A percentile compares a stretch with the other conserved stretches of the same genome.
These are phyloP conservation scores for Hycleus cichorii DNA, from an alignment of 1,140 invertebrate genomes.

Conservation along the genomic window DNA sequence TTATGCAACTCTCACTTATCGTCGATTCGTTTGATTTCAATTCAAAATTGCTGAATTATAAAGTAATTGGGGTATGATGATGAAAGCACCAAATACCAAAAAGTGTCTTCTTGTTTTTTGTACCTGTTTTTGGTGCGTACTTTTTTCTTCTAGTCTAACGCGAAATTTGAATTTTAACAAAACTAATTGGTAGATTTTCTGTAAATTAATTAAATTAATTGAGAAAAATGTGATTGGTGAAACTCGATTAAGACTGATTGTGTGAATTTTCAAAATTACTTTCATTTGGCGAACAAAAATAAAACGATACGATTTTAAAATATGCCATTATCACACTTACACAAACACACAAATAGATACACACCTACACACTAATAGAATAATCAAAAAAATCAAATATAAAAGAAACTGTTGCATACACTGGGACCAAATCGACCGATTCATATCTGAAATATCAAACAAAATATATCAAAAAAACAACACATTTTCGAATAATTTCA, in stretches of 20 bases:
- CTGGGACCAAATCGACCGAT: slow-evolving; percentile 36
- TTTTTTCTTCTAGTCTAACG: slow-evolving; percentile 5
- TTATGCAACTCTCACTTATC: not conserved
- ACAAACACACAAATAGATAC: not conserved
- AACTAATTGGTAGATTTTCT: slow-evolving; percentile 15
- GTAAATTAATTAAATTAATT: not conserved
- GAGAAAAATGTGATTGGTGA: slow-evolving; percentile 30
- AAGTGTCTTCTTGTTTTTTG: slow-evolving; percentile 37
- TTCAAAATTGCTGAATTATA: not conserved
- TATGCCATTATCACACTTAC: slow-evolving; percentile 30
- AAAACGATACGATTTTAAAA: slow-evolving; percentile 19
- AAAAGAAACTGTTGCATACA: slow-evolving; percentile 19
- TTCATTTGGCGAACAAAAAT: slow-evolving; percentile 1
- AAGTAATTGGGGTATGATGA: not conserved
- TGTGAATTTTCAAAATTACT: not conserved
- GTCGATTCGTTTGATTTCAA: not conserved
- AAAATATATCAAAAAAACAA: slow-evolving; percentile 25
- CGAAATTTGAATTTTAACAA: slow-evolving; percentile 4
- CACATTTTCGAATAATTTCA: slow-evolving; percentile 1
- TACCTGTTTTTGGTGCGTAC: slow-evolving; percentile 27
- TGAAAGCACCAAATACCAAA: slow-evolving; percentile 27
- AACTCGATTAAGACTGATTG: slow-evolving; percentile 32
- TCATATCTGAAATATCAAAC: slow-evolving; percentile 38
- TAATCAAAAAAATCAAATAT: slow-evolving; percentile 6
- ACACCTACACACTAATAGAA: too few species aligned